Conservation (phyloP, 2,113 vertebrate genomes). For the Sorex araneus region DNA sequence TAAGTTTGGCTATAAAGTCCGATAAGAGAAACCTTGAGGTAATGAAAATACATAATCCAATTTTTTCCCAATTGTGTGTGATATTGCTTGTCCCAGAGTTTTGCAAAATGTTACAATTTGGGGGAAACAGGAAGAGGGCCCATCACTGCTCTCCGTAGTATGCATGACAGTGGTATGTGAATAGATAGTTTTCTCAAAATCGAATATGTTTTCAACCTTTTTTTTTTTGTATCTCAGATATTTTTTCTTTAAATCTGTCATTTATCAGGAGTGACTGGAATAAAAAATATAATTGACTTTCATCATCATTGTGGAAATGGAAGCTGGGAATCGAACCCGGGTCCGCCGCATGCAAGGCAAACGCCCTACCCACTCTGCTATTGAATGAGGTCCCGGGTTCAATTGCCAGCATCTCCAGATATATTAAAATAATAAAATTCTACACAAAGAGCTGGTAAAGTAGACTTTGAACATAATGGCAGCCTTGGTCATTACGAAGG, state of each 20-base stretch:
- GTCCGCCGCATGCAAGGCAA: too few species aligned
- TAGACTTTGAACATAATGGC: constrained; percentile 51
- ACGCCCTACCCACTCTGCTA: too few species aligned
- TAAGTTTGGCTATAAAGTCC: neutral
- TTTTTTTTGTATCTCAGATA: constrained; percentile 60
- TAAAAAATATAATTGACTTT: constrained; percentile 89
- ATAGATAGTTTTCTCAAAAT: neutral
- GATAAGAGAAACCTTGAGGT: neutral
- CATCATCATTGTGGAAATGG: constrained; percentile 87
- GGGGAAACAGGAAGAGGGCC: neutral
- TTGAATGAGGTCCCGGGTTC: too few species aligned
- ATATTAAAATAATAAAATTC: constrained; percentile 57
- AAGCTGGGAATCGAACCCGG: too few species aligned
- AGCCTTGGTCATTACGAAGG: constrained; percentile 44
- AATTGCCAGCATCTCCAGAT: too few species aligned
- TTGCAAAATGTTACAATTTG: neutral
- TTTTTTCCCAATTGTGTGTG: neutral
- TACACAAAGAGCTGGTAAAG: constrained; percentile 48
- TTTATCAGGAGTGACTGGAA: constrained; percentile 90
- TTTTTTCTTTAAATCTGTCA: constrained; percentile 85
- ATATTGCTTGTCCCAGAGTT: neutral
- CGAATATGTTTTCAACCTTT: neutral
- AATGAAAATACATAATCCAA: neutral
- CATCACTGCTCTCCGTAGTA: neutral
- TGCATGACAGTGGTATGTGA: neutral